These are phyloP conservation scores for Brachyrhaphis roseni DNA, from an alignment of 2,797 vertebrate species.

Conservation along the genomic window DNA sequence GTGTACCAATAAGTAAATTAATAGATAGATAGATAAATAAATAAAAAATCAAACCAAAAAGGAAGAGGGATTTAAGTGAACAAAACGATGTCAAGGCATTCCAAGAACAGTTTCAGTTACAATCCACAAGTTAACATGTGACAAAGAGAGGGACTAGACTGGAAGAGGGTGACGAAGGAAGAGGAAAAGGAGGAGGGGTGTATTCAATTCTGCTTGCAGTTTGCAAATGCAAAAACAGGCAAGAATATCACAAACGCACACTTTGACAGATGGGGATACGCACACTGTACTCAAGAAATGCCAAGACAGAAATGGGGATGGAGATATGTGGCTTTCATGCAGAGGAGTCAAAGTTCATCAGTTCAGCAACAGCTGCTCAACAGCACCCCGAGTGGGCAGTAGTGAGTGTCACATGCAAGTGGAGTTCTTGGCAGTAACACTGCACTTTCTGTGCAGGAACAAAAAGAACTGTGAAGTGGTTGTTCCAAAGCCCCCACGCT, in stretches of 20 bases:
- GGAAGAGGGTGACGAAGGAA: conserved; percentile 57
- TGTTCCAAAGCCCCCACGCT: conserved; percentile 66
- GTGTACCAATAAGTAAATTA: background rate
- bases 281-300: conserved; percentile 63
- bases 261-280: conserved; percentile 66
- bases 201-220: conserved; percentile 60
- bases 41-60: conserved; percentile 52
- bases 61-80: conserved; percentile 71
- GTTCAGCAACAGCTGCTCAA: conserved; percentile 69
- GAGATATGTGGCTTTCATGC: conserved; percentile 74
- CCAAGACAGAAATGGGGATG: conserved; percentile 68
- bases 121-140: conserved; percentile 66
- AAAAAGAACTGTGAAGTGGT: conserved; percentile 72
- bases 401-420: conserved; percentile 78
- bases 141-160: conserved; percentile 54
- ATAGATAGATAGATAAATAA: conserved; percentile 36
- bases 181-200: conserved; percentile 50
- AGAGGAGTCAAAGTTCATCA: conserved; percentile 65
- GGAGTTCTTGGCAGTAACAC: conserved; percentile 67
- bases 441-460: conserved; percentile 68
- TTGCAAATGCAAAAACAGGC: conserved; percentile 67
- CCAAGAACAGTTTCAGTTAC: conserved; percentile 75
- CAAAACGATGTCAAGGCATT: conserved; percentile 79
- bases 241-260: conserved; percentile 64
- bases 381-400: conserved; percentile 68